Percentiles rank a stretch among this genome's conserved stretches.
phyloP scores from a whole-genome alignment of 2,797 vertebrate genomes.

The Anomalospiza imberbis region DNA sequence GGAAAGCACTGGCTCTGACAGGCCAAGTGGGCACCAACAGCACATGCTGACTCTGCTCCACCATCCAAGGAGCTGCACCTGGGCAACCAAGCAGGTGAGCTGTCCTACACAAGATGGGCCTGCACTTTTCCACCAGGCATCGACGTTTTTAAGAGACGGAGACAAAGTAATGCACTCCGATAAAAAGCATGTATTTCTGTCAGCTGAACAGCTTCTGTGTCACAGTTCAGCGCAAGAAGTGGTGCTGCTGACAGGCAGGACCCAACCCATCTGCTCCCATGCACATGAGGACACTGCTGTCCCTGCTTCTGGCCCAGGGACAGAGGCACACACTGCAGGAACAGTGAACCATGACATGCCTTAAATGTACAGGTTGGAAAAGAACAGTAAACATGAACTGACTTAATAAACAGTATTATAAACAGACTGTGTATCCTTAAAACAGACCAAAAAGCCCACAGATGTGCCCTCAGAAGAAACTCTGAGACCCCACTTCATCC shows the following conservation, averaged over 20 bases:
- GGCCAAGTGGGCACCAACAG: not conserved
- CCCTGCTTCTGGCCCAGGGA: not conserved
- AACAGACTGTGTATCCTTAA: not conserved
- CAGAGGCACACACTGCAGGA: not conserved
- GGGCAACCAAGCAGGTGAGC: not conserved
- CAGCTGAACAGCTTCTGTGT: not conserved
- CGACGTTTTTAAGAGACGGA: fast-evolving
- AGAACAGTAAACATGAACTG: not conserved
- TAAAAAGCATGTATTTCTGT: not conserved
- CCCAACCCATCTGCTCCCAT: not conserved
- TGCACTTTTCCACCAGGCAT: fast-evolving
- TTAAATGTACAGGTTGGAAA: not conserved
- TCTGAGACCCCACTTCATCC: not conserved
- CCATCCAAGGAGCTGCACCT: not conserved
- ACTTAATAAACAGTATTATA: not conserved
- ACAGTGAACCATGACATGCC: fast-evolving
- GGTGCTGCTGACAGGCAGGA: not conserved
- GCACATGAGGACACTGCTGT: fast-evolving
- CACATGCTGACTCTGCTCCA: not conserved
- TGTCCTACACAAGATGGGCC: not conserved
- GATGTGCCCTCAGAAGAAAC: not conserved
- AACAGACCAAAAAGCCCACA: not conserved
- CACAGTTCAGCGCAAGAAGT: not conserved
- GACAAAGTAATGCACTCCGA: not conserved
- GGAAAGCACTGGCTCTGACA: not conserved